Conservation (phyloP, 2,888 invertebrate genomes). For the Lycocerus yunnanus region DNA sequence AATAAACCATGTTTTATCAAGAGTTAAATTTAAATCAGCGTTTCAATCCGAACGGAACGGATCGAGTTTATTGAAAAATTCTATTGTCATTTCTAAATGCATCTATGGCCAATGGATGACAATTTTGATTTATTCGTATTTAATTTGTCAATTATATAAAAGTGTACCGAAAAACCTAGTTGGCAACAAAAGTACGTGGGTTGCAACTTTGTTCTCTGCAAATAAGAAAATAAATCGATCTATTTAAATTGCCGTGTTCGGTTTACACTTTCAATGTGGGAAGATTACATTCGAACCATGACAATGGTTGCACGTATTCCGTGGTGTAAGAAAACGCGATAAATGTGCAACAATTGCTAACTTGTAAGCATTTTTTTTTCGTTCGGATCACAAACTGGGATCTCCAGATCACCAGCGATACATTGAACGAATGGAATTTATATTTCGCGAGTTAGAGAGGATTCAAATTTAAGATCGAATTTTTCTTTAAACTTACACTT, state of each 20-base stretch:
- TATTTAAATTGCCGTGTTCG: constrained; percentile 39
- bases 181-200: neutral
- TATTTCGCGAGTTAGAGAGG: neutral
- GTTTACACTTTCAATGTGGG: constrained; percentile 43
- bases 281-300: constrained; percentile 41
- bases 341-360: neutral
- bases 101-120: neutral
- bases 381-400: neutral
- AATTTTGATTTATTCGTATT: neutral
- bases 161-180: neutral
- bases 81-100: neutral
- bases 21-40: neutral
- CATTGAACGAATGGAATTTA: neutral
- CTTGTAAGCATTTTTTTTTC: neutral
- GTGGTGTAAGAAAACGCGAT: neutral
- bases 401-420: neutral
- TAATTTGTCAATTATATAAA: neutral
- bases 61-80: neutral
- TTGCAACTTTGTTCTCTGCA: neutral
- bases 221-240: constrained; percentile 27
- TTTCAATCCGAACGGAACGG: constrained; percentile 4
- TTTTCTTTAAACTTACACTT: too few species aligned
- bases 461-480: too few species aligned
- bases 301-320: constrained; percentile 23
- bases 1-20: neutral